phyloP scores from a whole-genome alignment of 2,888 invertebrate species.

The Emmelina monodactyla region DNA sequence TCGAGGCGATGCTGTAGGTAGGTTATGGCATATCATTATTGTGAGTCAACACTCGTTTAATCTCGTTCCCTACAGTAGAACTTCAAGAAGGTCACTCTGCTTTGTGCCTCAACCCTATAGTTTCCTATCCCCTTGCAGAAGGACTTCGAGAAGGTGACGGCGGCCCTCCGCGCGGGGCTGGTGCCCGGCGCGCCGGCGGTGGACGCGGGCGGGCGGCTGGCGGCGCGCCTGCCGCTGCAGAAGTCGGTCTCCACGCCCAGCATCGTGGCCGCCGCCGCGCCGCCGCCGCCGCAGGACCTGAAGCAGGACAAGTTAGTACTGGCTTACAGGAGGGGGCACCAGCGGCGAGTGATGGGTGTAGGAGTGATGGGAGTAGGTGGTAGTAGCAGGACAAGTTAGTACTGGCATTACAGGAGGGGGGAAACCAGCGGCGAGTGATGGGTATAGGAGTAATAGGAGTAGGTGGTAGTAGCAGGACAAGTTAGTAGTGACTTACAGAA shows the following conservation, averaged over 20 bases:
- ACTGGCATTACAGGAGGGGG: not conserved
- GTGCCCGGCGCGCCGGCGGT: constrained; percentile 12
- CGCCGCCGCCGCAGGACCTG: constrained; percentile 40
- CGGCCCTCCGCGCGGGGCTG: constrained; percentile 60
- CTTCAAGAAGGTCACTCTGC: no score
- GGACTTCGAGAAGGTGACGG: constrained; percentile 74
- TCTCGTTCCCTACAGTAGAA: no score
- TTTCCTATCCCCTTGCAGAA: constrained; percentile 45
- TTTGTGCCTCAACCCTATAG: no score
- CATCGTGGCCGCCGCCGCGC: constrained; percentile 72
- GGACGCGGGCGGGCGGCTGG: constrained; percentile 32
- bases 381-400: not conserved
- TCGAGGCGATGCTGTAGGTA: no score
- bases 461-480: not conserved
- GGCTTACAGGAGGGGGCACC: no score
- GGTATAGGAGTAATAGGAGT: not conserved
- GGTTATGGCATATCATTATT: no score
- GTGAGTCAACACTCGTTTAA: no score
- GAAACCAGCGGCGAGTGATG: not conserved
- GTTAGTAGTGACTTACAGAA: no score
- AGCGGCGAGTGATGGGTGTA: not conserved
- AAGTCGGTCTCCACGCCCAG: constrained; percentile 92
- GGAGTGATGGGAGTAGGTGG: constrained; percentile 1
- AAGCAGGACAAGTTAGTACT: constrained; percentile 40
- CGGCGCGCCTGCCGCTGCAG: constrained; percentile 77